Evolutionary conservation across 2,797 vertebrate species (phyloP), one percentile per base, ranked within the genome.

Genomic region (Chaunax sp.): DNA sequence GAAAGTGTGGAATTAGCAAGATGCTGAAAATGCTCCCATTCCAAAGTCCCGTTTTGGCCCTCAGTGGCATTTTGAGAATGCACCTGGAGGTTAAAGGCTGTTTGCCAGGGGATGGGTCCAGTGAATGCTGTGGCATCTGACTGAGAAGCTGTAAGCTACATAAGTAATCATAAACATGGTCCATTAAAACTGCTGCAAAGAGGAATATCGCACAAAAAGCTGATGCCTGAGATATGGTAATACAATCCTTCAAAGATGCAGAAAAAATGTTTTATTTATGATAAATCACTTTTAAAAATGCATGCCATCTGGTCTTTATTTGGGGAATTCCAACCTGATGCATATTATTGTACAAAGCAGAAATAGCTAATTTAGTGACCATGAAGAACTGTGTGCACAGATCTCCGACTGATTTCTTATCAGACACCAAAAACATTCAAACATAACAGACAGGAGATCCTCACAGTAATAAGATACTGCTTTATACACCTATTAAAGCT

Each of bases 201-300:
- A 65, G 3, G 53, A 51, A 54, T 59, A 58, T 40, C 64, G 55
- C 45, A 54, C 5, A 18, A 45, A 77, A 22, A 44, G 62, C 43
- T 67, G 69, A 54, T 66, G 62, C 53, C 58, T 41, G 38, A 70
- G 28, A 52, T 69, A 30, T 73, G 60, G 41, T 63, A 43, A 62
- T 58, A 19, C 5, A 53, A 49, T 35, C 52, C 22, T 43, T 69
- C 50, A 80, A 72, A 67, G 38, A 58, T 62, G 64, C 58, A 52
- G 45, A 18, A 18, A 55, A 63, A 65, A 81, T 68, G 54, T 68
- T 67, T 68, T 71, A 82, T 75, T 78, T 64, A 64, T 63, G 63
- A 67, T 59, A 46, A 69, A 73, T 63, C 30, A 50, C 47, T 52
- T 68, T 68, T 56, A 45, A 64, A 69, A 69, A 47, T 19, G 18